Base-by-base conservation (phyloP, 1,140 invertebrate genomes). In the Leptonema lineaticorne region DNA sequence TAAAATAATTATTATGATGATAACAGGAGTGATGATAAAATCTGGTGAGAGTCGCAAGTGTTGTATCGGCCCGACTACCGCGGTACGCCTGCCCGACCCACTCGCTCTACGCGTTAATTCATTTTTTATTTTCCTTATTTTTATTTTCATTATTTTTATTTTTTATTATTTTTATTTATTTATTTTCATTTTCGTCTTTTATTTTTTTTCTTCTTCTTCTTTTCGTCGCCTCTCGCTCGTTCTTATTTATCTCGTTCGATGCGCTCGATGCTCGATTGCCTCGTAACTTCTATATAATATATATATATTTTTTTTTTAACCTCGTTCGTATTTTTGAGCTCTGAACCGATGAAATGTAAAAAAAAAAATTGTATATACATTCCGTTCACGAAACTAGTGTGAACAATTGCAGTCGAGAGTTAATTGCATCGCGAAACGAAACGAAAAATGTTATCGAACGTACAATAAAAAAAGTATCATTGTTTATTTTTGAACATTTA, bases 21-120 rank as follows among this genome's bases (percentile, higher is more conserved):
- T 64, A 64, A 64, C 45, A 64, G 45, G 62, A 64, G 62, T 64
- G n/a, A 50, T 45, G 62, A 64, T 64, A 64, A 64, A 48, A 64
- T 64, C 62, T 26, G 14, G 27, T 30, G 37, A 50, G 62, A 64
- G n/a, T 41, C 7, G 8, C 45, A 16, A 64, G 45, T 64, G 45
- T 64, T 41, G 37, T 64, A 26, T 64, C 62, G 45, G 62, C 62
- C n/a, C 62, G 62, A 46, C 62, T 64, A 64, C 62, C 41, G 62
- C 45, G 26, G 62, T 64, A 64, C 62, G 62, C 59, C 28, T 2
- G 24, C 24, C 28, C 59, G 24, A 28, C 59, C 27, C 59, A 27
- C 33, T 62, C 59, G 59, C 18, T 16, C 18, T n/a, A 2, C 29
- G 28, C 22, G 59, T 62, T 62, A 62, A 62, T 62, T 62, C 27